Evolutionary conservation across 2,888 invertebrate genomes (phyloP), one percentile per base, ranked within the genome.

Genomic region (Polymixis flavicincta): DNA sequence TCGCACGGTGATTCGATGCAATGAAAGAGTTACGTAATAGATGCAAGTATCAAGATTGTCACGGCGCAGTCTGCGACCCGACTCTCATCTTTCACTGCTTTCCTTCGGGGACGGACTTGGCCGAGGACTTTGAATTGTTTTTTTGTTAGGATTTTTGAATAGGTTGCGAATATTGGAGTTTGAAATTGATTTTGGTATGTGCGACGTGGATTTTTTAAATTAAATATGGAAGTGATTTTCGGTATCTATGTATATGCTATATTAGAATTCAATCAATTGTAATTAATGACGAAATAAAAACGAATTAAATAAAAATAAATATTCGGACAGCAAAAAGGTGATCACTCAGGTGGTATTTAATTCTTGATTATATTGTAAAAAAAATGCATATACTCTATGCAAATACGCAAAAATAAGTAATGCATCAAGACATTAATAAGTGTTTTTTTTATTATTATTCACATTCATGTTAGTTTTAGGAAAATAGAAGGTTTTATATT

Each of bases 41-140:
- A 32, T 61, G 54, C 74, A 78, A 95, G 93, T 93, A 95, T 93
- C 95, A 95, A 95, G 88, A 90, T 67, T 42, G 78, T 74, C 70
- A 71, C 82, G 86, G 88, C 94, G 90, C 77, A 74, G 90, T 93
- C 84, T 81, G 79, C 92, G 94, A 94, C 93, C 93, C 92, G 90
- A 91, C 95, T 94, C 95, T 95, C 95, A 95, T 96, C 96, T 95
- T 95, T 95, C 95, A 95, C 96, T 94, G 95, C 92, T 94, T 93
- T 93, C 90, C 87, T 89, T 80, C 92, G 93, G 96, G 94, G 92
- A 79, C 92, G 95, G 67, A 95, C 84, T 94, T 69, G 37, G 87
- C 25, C 9, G 8, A 67, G 67, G 71, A 25, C 54, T 74, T 57
- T 67, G 63, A 66, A 57, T 72, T 64, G 45, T 66, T 66, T 78